Conservation (phyloP, 2,113 vertebrate species). For the Salvelinus alpinus region DNA sequence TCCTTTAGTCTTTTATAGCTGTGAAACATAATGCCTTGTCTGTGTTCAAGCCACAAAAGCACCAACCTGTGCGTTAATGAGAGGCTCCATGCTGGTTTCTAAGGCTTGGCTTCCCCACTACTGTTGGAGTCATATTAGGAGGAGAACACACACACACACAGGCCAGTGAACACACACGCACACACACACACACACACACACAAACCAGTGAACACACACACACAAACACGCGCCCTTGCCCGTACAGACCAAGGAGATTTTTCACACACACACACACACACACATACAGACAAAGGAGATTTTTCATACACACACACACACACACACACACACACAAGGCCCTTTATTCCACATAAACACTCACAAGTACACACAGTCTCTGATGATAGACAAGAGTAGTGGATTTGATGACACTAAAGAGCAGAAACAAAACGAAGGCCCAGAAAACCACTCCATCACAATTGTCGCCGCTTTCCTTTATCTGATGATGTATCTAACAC, state of each 20-base stretch:
- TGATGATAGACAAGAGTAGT: conserved; percentile 40
- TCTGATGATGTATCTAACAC: conserved; percentile 65
- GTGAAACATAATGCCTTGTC: conserved; percentile 57
- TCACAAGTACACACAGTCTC: conserved; percentile 23
- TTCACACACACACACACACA: background rate
- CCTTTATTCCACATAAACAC: conserved; percentile 35
- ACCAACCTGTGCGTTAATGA: conserved; percentile 77
- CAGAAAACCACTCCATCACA: conserved; percentile 66
- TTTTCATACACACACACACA: background rate
- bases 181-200: conserved; percentile 1
- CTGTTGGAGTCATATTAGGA: conserved; percentile 63
- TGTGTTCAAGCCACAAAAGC: conserved; percentile 61
- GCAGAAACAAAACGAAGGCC: conserved; percentile 66
- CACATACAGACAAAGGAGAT: too few species aligned
- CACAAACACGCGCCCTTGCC: conserved; percentile 25
- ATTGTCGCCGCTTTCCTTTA: conserved; percentile 50
- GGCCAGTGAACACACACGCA: conserved; percentile 53
- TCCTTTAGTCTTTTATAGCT: conserved; percentile 52
- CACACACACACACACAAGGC: conserved; percentile 43
- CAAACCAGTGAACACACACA: conserved; percentile 42
- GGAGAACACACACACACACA: conserved; percentile 59
- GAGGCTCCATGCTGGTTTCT: conserved; percentile 76
- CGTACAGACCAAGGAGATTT: too few species aligned
- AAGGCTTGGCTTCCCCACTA: conserved; percentile 56
- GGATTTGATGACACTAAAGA: conserved; percentile 35